phyloP scores from a whole-genome alignment of 2,797 vertebrate genomes.

The Sphenodon punctatus region DNA sequence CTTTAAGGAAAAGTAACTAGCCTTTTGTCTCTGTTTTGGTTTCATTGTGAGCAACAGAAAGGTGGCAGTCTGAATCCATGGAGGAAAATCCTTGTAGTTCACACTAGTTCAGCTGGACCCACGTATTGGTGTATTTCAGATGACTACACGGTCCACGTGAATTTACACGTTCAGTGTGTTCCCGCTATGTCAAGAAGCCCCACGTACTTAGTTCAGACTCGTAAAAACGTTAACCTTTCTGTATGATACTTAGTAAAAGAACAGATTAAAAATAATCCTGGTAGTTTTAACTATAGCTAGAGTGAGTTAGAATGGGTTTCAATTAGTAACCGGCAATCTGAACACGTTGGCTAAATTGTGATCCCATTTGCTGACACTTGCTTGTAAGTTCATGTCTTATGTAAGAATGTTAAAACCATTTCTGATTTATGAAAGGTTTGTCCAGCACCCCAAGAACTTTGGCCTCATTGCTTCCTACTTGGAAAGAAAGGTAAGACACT shows the following conservation, averaged over 20 bases:
- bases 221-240: too few relatives aligned
- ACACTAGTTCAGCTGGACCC: too few relatives aligned
- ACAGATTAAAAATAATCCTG: background rate
- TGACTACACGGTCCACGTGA: too few relatives aligned
- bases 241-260: too few relatives aligned
- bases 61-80: background rate
- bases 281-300: background rate
- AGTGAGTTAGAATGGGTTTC: background rate
- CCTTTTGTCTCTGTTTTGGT: conserved; percentile 31
- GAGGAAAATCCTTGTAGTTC: too few relatives aligned
- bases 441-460: conserved; percentile 99
- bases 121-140: too few relatives aligned
- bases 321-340: background rate
- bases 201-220: too few relatives aligned
- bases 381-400: background rate
- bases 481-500: conserved; percentile 92
- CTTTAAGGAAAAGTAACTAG: conserved; percentile 96
- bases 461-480: conserved; percentile 96
- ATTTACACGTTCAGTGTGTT: too few relatives aligned
- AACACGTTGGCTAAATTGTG: background rate
- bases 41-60: background rate
- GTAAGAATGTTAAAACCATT: conserved; percentile 42
- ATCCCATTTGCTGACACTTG: too few relatives aligned
- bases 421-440: conserved; percentile 83
- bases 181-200: too few relatives aligned